Evolutionary conservation across 92 coral and sea anemone species (phyloP).

Genomic region (Galaxea fascicularis): DNA sequence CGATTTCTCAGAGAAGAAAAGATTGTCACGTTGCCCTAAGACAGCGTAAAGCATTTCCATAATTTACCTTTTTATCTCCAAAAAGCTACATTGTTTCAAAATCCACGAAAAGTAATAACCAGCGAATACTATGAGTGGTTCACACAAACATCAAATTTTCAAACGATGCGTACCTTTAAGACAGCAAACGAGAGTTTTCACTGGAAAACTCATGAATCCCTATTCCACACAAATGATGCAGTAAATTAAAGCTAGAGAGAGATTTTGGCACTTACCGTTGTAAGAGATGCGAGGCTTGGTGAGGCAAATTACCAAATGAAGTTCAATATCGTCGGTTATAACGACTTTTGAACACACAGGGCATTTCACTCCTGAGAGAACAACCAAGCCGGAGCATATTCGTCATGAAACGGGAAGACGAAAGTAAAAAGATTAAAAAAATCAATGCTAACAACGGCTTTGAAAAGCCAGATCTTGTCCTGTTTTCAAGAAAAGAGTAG

Average conservation of each 20-base stretch:
- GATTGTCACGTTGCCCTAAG: neutral
- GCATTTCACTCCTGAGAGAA: conserved; percentile 87
- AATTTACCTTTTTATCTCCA: neutral
- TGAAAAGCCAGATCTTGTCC: neutral
- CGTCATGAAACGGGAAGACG: neutral
- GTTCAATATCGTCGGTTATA: conserved; percentile 91
- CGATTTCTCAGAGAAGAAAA: neutral
- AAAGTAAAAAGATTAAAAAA: conserved; percentile 17
- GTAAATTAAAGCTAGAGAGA: neutral
- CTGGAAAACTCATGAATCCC: conserved; percentile 5
- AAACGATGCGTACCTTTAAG: neutral
- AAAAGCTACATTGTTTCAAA: no score
- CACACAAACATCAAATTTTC: neutral
- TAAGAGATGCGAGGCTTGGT: conserved; percentile 98
- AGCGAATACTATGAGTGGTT: neutral
- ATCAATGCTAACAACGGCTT: neutral
- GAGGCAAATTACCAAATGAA: conserved; percentile 96
- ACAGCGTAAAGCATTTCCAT: neutral
- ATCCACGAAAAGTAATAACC: neutral
- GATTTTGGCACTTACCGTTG: conserved; percentile 75
- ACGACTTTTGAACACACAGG: conserved; percentile 98
- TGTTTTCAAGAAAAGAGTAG: neutral
- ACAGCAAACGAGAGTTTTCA: neutral
- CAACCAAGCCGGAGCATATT: neutral
- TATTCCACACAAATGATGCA: no score